Evolutionary conservation across 2,797 vertebrate genomes (phyloP).

Genomic region (Rhynchotus rufescens): DNA sequence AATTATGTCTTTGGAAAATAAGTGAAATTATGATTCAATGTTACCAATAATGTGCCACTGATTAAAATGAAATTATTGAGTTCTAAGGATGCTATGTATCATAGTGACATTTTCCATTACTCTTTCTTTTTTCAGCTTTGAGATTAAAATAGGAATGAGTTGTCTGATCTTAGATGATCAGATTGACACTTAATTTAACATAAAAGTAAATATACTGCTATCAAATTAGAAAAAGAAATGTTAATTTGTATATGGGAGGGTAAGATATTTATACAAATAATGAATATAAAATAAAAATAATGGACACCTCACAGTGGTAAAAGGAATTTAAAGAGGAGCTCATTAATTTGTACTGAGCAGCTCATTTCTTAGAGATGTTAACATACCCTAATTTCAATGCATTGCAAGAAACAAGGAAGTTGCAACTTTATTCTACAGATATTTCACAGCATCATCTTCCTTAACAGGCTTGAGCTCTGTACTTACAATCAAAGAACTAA

Average conservation of each 20-base stretch:
- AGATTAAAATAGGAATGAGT: slow-evolving; percentile 58
- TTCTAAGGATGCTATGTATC: slow-evolving; percentile 55
- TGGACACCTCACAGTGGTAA: background rate
- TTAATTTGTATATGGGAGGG: background rate
- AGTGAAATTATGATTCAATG: slow-evolving; percentile 39
- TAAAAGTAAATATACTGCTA: slow-evolving; percentile 26
- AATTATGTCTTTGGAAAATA: slow-evolving; percentile 51
- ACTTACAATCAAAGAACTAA: background rate
- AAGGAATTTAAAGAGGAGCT: background rate
- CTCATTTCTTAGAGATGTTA: background rate
- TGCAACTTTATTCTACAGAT: background rate
- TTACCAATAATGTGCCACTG: slow-evolving; percentile 58
- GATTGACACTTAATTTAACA: slow-evolving; percentile 16
- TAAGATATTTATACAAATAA: background rate
- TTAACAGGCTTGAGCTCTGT: background rate
- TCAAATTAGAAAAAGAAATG: background rate
- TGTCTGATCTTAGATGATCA: slow-evolving; percentile 48
- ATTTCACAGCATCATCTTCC: rapidly evolving
- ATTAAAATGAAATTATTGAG: slow-evolving; percentile 71
- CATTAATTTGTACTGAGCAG: background rate
- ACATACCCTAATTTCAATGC: background rate
- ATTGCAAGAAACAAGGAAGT: background rate
- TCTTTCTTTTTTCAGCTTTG: slow-evolving; percentile 48
- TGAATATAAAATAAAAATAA: background rate
- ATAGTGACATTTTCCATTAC: slow-evolving; percentile 53